Base-by-base conservation (phyloP, 2,797 vertebrate species). In the Philypnodon macrostomus region DNA sequence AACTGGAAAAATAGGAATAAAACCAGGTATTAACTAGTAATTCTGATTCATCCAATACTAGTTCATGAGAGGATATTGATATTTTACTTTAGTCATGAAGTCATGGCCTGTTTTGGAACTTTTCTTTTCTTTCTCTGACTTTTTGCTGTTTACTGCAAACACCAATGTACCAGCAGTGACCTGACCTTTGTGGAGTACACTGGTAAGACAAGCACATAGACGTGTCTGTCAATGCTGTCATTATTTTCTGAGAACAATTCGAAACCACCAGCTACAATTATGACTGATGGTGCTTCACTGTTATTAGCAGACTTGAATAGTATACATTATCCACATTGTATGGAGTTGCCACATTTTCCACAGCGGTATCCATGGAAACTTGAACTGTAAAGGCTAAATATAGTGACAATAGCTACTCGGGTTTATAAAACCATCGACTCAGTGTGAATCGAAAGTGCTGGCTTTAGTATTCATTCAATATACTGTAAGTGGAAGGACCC, bases 101-200 rank as follows among this genome's bases (percentile, higher is more conserved):
- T 24, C 37, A 63, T 64, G n/a, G n/a, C n/a, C n/a, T 88, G 85
- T 87, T 81, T 67, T 87, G 85, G 86, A 88, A 88, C 63, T 63
- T 79, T 81, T 44, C 49, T 75, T 70, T 65, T 48, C 50, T 70
- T 68, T 67, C 61, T 75, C 36, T 59, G 46, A 46, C 53, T 69
- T 64, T 55, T 31, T 13, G n/a, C 4, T 90, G 84, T 91, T 90
- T 86, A 87, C 80, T 80, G 72, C 73, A 86, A 91, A 90, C 85
- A 90, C 32, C 36, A 2, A 13, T 33, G 53, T 81, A 72, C 78
- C 81, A 62, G 67, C 62, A 72, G 67, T 65, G 45, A 66, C 70
- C 60, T 55, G 47, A 58, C 70, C 70, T 77, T 84, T 80, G 40
- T 57, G 40, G 35, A 73, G 63, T 50, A 76, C 80, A 71, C 57